Evolutionary conservation across 2,797 vertebrate species (phyloP), one percentile per base, ranked within the genome.

Genomic region (Melanotaenia pygmaea): DNA sequence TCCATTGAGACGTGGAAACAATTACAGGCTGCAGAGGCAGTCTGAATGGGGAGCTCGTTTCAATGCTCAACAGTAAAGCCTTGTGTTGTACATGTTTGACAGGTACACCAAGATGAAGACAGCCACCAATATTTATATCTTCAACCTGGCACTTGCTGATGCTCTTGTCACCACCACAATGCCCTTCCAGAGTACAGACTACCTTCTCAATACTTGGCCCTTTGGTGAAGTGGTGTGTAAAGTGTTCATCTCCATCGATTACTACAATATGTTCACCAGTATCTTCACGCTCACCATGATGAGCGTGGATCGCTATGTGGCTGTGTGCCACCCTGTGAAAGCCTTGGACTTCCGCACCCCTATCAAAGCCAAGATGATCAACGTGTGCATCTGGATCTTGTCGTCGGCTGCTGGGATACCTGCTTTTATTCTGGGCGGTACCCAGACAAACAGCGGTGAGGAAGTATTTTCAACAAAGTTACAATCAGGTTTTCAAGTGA

Each of bases 81-180:
- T 59, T 74, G 2, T 79, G 61, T 24, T 81, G 40, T 79, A 66
- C 76, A 67, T 85, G 40, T 86, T 72, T 34, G 87, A 72, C 84
- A 99, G 97, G 72, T 98, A 99, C 85, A 99, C 98, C 34, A 99
- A 99, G 93, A 99, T 99, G 98, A 99, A 99, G 93, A 99, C 98
- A 0, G 97, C 98, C 18, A 99, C 98, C 80, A 99, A 99, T 86
- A 99, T 99, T 82, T 99, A 99, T 78, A 99, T 99, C 83, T 99
- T 99, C 90, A 99, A 99, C 83, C 83, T 99, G 64, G 97, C 98
- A 0, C 88, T 99, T 72, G 98, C 97, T 0, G 98, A 99, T n/a
- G 98, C 98, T 0, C 90, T 99, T 0, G 96, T 98, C 70, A 99
- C 97, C 72, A 99, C 97, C 0, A 98, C 97, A 0, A 40, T 99